phyloP scores from a whole-genome alignment of 2,797 vertebrate genomes.

The Muscicapa striata region DNA sequence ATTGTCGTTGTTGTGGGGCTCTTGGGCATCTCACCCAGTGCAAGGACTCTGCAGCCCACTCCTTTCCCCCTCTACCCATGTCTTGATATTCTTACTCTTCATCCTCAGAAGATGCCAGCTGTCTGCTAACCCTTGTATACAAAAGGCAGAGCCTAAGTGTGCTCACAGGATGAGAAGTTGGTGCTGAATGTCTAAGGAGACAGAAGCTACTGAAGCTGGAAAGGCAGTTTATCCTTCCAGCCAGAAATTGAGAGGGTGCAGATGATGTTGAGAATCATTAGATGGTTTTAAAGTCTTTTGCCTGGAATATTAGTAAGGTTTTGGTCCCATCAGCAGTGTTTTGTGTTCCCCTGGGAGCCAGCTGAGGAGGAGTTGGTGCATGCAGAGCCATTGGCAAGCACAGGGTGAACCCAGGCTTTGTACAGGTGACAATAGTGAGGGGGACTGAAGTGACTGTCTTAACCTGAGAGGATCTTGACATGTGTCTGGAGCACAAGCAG shows the following conservation, averaged over 20 bases:
- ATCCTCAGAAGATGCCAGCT: background rate
- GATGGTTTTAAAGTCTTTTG: background rate
- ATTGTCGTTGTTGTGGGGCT: background rate
- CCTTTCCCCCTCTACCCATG: background rate
- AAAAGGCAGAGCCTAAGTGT: background rate
- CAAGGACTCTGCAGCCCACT: background rate
- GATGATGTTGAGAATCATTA: fast-evolving
- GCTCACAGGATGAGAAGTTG: background rate
- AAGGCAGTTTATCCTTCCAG: background rate
- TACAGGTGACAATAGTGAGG: background rate
- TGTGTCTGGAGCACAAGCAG: background rate
- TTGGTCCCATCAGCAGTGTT: background rate
- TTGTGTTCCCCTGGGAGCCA: background rate
- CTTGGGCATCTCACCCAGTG: background rate
- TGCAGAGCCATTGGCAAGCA: background rate
- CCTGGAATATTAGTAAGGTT: background rate
- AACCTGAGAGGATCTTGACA: background rate
- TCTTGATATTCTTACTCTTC: background rate
- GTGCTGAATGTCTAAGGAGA: background rate
- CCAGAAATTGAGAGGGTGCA: background rate
- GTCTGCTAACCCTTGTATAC: background rate
- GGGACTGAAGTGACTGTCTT: background rate
- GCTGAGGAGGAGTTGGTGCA: background rate
- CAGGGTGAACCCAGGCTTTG: background rate
- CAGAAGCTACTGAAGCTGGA: background rate